Base-by-base conservation (phyloP, 2,113 vertebrate genomes). In the Mionectes macconnelli region DNA sequence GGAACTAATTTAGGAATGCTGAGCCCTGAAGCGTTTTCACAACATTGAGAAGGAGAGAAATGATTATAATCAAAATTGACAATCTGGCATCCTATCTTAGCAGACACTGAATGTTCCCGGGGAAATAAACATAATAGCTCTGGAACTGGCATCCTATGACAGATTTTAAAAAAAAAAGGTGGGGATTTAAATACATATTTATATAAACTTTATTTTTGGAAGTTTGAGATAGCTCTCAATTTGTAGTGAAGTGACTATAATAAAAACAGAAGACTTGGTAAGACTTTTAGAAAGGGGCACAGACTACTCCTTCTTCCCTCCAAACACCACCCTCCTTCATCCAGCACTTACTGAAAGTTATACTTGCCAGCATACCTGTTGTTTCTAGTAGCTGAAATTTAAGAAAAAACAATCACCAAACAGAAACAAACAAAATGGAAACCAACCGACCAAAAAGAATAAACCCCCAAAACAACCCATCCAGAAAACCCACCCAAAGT, bases 1-100 rank as follows among this genome's bases (percentile, higher is more conserved):
- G 96, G 96, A 97, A 97, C 94, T 97, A 96, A 97, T 97, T 94
- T 96, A 60, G 95, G 92, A 96, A 96, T 93, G 88, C 93, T 90
- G 85, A 96, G 85, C 96, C 96, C 93, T 93, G 90, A 75, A 96
- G 94, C 92, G 0, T 90, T 97, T 96, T 95, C 88, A 60, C 96
- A 95, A 94, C 93, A 94, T 75, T 88, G 85, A 72, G 85, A 75
- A 90, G 1, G 44, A 96, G 84, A 90, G 88, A 82, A 91, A 93
- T 96, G 88, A 95, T 95, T 92, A 63, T 97, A 96, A 96, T 96
- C 94, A 95, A 89, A 96, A 96, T 84, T 96, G 96, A 96, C 96
- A 97, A 95, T 94, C 95, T 97, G 92, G 90, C 79, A 68, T 94
- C 28, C 0, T 96, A 53, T 94, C 90, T 93, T 88, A 90, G 93